Evolutionary conservation across 1,140 invertebrate genomes (phyloP).

Genomic region (Brachionus paranguensis): DNA sequence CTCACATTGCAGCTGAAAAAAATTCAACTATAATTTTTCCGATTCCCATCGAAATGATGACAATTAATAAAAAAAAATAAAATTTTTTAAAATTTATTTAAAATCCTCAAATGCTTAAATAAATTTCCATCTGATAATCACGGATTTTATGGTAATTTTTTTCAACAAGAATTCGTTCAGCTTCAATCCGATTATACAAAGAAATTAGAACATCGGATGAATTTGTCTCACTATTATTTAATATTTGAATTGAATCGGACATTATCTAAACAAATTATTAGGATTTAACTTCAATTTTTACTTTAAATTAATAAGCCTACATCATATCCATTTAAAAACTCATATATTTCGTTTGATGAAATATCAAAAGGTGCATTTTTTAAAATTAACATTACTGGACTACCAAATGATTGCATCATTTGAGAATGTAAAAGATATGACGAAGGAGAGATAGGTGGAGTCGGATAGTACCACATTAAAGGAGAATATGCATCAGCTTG

Average conservation of each 20-base stretch:
- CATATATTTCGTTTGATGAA: slow-evolving; percentile 46
- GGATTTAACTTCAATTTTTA: slow-evolving; percentile 40
- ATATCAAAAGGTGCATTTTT: slow-evolving; percentile 53
- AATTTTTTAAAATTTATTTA: neutral
- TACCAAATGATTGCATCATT: slow-evolving; percentile 44
- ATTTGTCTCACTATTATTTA: slow-evolving; percentile 56
- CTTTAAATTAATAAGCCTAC: slow-evolving; percentile 43
- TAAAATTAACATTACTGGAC: slow-evolving; percentile 50
- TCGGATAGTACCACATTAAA: slow-evolving; percentile 35
- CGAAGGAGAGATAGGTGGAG: neutral
- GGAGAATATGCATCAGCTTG: neutral
- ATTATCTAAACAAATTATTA: slow-evolving; percentile 24
- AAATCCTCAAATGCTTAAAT: slow-evolving; percentile 49
- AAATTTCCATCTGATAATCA: slow-evolving; percentile 59
- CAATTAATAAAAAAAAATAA: slow-evolving; percentile 39
- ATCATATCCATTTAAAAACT: slow-evolving; percentile 50
- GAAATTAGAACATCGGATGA: slow-evolving; percentile 60
- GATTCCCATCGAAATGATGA: slow-evolving; percentile 80
- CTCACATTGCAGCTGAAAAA: slow-evolving; percentile 90
- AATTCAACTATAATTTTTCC: slow-evolving; percentile 97
- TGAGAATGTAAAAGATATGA: slow-evolving; percentile 47
- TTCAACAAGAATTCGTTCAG: slow-evolving; percentile 60
- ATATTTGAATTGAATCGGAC: slow-evolving; percentile 42
- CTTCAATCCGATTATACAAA: slow-evolving; percentile 58
- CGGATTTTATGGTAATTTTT: slow-evolving; percentile 60